Percentiles rank a stretch among this genome's conserved stretches.
These are phyloP conservation scores for Syndactyla subalaris DNA, from an alignment of 2,797 vertebrate genomes.

Conservation along the genomic window DNA sequence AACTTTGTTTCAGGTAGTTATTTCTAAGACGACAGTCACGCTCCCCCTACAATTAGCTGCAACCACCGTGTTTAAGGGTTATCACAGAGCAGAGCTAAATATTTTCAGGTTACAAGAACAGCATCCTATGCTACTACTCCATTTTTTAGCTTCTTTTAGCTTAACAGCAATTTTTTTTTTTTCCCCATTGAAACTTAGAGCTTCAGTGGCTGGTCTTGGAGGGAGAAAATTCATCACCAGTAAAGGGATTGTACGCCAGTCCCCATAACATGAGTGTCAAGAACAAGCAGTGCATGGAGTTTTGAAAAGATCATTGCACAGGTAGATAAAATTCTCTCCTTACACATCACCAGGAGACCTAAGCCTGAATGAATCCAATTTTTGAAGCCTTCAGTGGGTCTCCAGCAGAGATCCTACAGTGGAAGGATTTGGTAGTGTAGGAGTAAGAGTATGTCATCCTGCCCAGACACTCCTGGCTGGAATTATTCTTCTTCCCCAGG, in stretches of 20 bases:
- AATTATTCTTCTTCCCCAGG: not conserved
- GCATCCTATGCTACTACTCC: not conserved
- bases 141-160: not conserved
- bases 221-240: not conserved
- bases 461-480: not conserved
- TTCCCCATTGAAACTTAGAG: not conserved
- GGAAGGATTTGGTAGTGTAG: not conserved
- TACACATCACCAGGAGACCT: not conserved
- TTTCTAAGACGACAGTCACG: not conserved
- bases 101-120: not conserved
- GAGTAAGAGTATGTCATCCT: not conserved
- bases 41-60: not conserved
- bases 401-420: not conserved
- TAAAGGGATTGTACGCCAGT: not conserved
- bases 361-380: not conserved
- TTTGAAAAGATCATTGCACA: conserved; percentile 47
- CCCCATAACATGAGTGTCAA: not conserved
- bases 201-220: not conserved
- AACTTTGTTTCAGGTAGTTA: not conserved
- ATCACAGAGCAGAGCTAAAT: not conserved
- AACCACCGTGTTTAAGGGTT: not conserved
- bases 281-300: not conserved
- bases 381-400: not conserved
- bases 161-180: not conserved
- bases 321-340: conserved; percentile 1